Evolutionary conservation across 2,113 vertebrate species (phyloP), one percentile per base, ranked within the genome.

Genomic region (Lampris megalopsis): DNA sequence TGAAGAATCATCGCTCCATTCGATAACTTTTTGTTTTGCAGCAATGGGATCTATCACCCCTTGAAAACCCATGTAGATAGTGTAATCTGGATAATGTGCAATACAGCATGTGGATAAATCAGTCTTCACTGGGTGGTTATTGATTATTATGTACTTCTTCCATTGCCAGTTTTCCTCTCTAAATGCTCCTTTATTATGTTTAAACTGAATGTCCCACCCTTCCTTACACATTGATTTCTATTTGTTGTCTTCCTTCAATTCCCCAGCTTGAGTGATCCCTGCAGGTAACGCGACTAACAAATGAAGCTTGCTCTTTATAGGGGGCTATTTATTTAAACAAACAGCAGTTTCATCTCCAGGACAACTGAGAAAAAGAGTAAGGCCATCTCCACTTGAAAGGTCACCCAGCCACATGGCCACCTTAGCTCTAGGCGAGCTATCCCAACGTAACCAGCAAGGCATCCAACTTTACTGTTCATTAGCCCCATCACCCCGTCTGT

Each of bases 201-300:
- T 75, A 77, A 83, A 87, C 80, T 74, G 71, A 57, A 64, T 76
- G 80, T 4, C 81, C 76, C 71, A 66, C 59, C 72, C 71, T 57
- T 45, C 79, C 83, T 75, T 73, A 75, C 71, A 67, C 73, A 90
- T 91, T 6, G 83, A 90, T 91, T 86, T 84, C 71, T 79, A 57
- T 83, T 88, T 88, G 68, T 80, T 65, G 40, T 83, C 76, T 80
- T 67, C 73, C 72, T 78, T 71, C 86, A 63, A 48, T 45, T 72
- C 50, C 48, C n/a, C 24, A 6, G 71, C 83, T 85, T 85, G 83
- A 91, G 85, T 88, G 67, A 92, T 90, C 79, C 73, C 73, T 62
- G 62, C 62, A 81, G 86, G 74, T 75, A 75, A 68, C 72, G 71
- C 67, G 77, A 73, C 80, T 71, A 90, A 91, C 87, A 89, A 86